Conservation (phyloP, 2,797 vertebrate genomes). For the Labroides dimidiatus region DNA sequence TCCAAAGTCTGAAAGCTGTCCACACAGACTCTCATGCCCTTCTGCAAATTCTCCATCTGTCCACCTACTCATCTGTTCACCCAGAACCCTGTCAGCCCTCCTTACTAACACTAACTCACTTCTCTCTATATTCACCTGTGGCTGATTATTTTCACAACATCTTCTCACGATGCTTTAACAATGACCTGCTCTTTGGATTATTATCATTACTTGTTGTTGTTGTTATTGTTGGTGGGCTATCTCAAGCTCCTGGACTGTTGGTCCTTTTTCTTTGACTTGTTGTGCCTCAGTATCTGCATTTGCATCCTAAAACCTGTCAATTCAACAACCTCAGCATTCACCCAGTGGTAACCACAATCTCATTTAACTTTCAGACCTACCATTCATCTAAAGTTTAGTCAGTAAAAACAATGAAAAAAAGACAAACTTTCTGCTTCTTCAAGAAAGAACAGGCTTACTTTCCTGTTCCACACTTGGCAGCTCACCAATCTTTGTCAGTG, state of each 20-base stretch:
- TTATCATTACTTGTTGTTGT: no score
- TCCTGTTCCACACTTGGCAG: no score
- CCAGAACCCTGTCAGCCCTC: neutral
- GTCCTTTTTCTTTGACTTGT: neutral
- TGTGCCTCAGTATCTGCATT: neutral
- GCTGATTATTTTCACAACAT: neutral
- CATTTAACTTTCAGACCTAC: neutral
- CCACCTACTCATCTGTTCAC: neutral
- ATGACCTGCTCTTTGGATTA: neutral
- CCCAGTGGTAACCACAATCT: neutral
- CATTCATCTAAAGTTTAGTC: neutral
- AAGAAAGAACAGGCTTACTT: no score
- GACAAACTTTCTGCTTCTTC: no score
- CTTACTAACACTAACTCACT: no score
- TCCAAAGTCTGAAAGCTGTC: neutral
- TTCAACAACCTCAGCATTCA: neutral
- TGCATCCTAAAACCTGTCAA: neutral
- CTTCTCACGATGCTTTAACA: neutral
- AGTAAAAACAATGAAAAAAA: no score
- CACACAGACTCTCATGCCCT: neutral
- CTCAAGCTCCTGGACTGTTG: neutral
- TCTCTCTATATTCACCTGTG: neutral
- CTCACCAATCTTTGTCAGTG: no score
- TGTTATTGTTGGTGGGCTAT: neutral
- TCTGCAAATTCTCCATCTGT: neutral